Percentiles rank a stretch among this genome's conserved stretches.
Evolutionary conservation across 2,797 vertebrate species (phyloP).

Genomic region (Scarus forsteni): DNA sequence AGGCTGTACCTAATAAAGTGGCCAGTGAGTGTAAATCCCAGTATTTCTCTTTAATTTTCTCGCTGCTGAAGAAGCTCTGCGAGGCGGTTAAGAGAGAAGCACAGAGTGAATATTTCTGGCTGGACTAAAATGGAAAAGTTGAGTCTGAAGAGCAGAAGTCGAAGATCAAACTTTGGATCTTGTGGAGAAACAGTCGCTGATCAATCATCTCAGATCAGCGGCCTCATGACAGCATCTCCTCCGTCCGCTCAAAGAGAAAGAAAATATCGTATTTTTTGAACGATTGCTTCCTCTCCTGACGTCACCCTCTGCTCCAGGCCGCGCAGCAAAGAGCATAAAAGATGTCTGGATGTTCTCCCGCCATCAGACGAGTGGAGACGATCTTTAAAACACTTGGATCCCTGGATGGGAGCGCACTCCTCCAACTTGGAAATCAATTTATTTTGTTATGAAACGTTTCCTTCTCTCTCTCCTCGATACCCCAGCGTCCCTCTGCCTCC

Average conservation of each 20-base stretch:
- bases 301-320: constrained; percentile 32
- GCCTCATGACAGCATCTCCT: constrained; percentile 31
- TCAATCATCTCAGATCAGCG: constrained; percentile 39
- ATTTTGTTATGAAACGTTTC: constrained; percentile 60
- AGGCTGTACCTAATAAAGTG: no score
- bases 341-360: constrained; percentile 35
- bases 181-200: constrained; percentile 3
- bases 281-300: constrained; percentile 29
- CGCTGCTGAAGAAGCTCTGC: constrained; percentile 13
- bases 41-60: neutral
- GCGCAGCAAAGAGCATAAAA: constrained; percentile 32
- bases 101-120: constrained; percentile 4
- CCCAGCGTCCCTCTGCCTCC: neutral
- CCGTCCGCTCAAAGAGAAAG: constrained; percentile 11
- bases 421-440: constrained; percentile 52
- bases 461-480: constrained; percentile 21
- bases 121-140: neutral
- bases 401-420: constrained; percentile 39
- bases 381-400: constrained; percentile 44
- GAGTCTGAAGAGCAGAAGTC: neutral
- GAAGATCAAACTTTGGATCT: constrained; percentile 4
- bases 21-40: neutral
- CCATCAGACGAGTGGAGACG: constrained; percentile 24
- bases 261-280: constrained; percentile 20
- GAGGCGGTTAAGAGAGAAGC: neutral